A percentile compares a stretch with the other conserved stretches of the same genome.
Evolutionary conservation across 2,113 vertebrate genomes (phyloP).

Genomic region (Ptilorrhoa leucosticta): DNA sequence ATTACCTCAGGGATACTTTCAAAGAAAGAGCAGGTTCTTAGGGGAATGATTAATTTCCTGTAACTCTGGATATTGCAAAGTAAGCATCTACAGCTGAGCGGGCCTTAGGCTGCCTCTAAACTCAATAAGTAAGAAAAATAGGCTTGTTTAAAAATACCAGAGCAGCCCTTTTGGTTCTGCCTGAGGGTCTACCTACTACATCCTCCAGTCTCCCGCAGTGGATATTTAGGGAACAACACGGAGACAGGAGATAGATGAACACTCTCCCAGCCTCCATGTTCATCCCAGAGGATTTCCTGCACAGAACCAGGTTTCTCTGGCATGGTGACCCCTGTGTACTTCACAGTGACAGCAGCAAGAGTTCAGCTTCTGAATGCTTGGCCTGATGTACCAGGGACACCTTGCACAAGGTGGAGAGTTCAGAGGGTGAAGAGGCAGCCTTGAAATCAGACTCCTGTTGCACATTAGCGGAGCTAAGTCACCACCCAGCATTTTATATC

Average conservation of each 20-base stretch:
- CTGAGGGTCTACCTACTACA: neutral
- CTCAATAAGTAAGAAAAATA: neutral
- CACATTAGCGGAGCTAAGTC: neutral
- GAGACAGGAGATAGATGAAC: neutral
- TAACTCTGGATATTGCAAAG: neutral
- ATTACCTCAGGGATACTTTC: conserved; percentile 10
- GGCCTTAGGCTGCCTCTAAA: neutral
- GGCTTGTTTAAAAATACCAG: neutral
- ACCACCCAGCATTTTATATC: neutral
- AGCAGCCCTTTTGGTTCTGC: neutral
- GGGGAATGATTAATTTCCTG: conserved; percentile 25
- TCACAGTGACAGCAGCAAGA: neutral
- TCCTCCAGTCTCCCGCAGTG: neutral
- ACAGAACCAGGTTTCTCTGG: neutral
- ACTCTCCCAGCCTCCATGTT: neutral
- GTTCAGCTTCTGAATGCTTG: neutral
- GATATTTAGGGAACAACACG: neutral
- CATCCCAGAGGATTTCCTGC: neutral
- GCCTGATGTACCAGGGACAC: neutral
- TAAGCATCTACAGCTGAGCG: neutral
- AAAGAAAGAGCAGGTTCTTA: conserved; percentile 21
- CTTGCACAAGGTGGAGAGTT: neutral
- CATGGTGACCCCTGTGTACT: neutral
- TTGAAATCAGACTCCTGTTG: neutral
- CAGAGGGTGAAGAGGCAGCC: neutral